Conservation (phyloP, 2,797 vertebrate species). For the Alosa sapidissima region DNA sequence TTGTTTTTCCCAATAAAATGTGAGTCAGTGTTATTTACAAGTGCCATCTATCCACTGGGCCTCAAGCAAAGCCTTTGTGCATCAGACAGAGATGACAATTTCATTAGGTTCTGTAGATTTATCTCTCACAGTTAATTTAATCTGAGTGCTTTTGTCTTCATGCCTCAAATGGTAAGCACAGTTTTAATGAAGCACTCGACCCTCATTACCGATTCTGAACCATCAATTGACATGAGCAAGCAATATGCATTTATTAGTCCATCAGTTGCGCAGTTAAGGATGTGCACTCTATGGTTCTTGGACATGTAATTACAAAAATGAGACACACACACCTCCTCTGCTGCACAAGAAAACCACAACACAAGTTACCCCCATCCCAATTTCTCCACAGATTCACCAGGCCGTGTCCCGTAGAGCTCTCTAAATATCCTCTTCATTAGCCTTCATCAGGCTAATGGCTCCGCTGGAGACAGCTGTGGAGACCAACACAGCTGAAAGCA, state of each 20-base stretch:
- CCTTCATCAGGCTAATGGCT: neutral
- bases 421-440: neutral
- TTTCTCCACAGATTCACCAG: neutral
- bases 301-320: neutral
- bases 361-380: neutral
- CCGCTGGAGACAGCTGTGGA: neutral
- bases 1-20: neutral
- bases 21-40: neutral
- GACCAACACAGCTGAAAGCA: neutral
- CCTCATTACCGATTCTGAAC: conserved; percentile 6
- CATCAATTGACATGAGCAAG: neutral
- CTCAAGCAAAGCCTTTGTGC: neutral
- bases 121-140: conserved; percentile 19
- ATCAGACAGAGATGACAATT: conserved; percentile 5
- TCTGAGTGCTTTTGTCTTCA: conserved; percentile 23
- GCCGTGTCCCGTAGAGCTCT: too few relatives aligned
- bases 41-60: neutral
- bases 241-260: conserved; percentile 8
- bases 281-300: neutral
- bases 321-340: neutral
- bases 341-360: neutral
- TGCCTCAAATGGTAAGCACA: conserved; percentile 1
- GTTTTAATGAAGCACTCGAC: conserved; percentile 21
- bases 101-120: conserved; percentile 17
- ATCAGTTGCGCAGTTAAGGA: neutral